phyloP scores from a whole-genome alignment of 2,113 vertebrate genomes.

The human region GRCh38 chr6:34512001-34512500 shows the following conservation, averaged over 20 bases:
- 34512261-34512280: neutral
- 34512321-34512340: slow-evolving; percentile 2
- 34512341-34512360: neutral
- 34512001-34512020: neutral
- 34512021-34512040: neutral
- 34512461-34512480: slow-evolving; percentile 42
- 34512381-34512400: neutral
- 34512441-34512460: slow-evolving; percentile 38
- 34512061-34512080: too few species aligned
- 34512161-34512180: slow-evolving; percentile 4
- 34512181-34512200: neutral
- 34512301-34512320: neutral
- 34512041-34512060: neutral
- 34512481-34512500: neutral
- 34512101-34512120: neutral
- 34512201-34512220: neutral
- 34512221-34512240: neutral
- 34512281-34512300: neutral
- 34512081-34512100: neutral
- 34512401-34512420: slow-evolving; percentile 56
- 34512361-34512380: neutral
- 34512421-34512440: slow-evolving; percentile 26
- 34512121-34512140: neutral
- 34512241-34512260: neutral
- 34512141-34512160: neutral